Evolutionary conservation across 2,888 invertebrate species (phyloP), one percentile per base, ranked within the genome.

Genomic region (Cyaniris semiargus): DNA sequence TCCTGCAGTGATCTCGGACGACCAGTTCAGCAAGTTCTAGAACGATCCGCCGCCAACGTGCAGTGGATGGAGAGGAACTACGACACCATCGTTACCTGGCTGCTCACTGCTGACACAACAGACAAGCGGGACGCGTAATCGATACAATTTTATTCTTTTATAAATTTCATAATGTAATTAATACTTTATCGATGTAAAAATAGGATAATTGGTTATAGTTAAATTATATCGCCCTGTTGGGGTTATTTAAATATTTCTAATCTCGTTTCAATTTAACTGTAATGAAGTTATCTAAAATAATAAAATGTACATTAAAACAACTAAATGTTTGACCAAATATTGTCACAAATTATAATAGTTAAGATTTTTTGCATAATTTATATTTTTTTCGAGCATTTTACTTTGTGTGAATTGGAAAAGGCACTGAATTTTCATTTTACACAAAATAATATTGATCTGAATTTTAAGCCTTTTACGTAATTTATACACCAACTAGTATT

Each of bases 1-100:
- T 95, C 95, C 77, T 93, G 95, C 78, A 94, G 95, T 70, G 96
- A 97, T 78, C 93, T 97, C 18, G 96, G 97, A 0, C 90, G 97
- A 80, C 96, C 97, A 0, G 95, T 97, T 0, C 95, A 96, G 79
- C 98, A 98, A 89, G 96, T 97, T 0, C 89, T 98, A 10, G 98
- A 98, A 85, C 95, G 96, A 76, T 96, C 96, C 0, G 95, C 96
- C 81, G 96, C 96, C 4, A 98, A 98, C 86, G 96, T 98, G 0
- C 95, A 96, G 81, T 98, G 98, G 98, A 96, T 97, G 95, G 93
- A 96, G 76, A 94, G 93, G 74, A 97, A 98, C 90, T 97, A 96
- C 85, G 91, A 95, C 76, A 95, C 95, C 2, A 97, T 98, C 79
- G 95, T 96, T 3, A 90, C 95, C 53, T 98, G 98, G 98, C 89